phyloP scores from a whole-genome alignment of 2,888 invertebrate species.

The Athrips mouffetella region DNA sequence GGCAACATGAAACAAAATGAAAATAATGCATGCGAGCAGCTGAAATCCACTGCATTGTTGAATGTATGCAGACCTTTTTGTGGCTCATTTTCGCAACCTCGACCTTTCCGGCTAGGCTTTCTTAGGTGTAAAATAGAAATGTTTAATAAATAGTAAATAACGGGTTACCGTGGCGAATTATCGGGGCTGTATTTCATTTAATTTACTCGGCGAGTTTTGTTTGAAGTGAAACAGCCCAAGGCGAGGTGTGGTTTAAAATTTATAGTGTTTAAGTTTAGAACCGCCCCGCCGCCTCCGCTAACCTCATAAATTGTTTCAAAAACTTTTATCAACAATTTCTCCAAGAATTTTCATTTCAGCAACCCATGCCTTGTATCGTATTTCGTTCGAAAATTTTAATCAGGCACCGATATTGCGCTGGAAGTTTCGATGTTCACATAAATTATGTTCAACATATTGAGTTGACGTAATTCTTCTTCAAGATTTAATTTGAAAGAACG shows the following conservation, averaged over 20 bases:
- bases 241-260: conserved; percentile 45
- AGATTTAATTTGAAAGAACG: too few relatives aligned
- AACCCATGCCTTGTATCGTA: conserved; percentile 10
- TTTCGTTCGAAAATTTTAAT: conserved; percentile 9
- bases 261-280: conserved; percentile 42
- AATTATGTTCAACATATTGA: background rate
- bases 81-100: background rate
- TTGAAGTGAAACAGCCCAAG: conserved; percentile 19
- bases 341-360: conserved; percentile 27
- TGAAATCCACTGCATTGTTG: background rate
- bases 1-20: background rate
- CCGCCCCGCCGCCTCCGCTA: conserved; percentile 36
- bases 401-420: conserved; percentile 1
- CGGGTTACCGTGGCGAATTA: conserved; percentile 9
- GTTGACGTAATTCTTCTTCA: too few relatives aligned
- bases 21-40: background rate
- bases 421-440: background rate
- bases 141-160: conserved; percentile 6
- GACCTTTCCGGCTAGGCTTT: background rate
- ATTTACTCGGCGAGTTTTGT: conserved; percentile 17
- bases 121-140: conserved; percentile 1
- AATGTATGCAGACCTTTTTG: background rate
- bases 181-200: conserved; percentile 16
- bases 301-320: conserved; percentile 37
- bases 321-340: conserved; percentile 27